phyloP scores from a whole-genome alignment of 2,797 vertebrate genomes.

The Anniella stebbinsi region DNA sequence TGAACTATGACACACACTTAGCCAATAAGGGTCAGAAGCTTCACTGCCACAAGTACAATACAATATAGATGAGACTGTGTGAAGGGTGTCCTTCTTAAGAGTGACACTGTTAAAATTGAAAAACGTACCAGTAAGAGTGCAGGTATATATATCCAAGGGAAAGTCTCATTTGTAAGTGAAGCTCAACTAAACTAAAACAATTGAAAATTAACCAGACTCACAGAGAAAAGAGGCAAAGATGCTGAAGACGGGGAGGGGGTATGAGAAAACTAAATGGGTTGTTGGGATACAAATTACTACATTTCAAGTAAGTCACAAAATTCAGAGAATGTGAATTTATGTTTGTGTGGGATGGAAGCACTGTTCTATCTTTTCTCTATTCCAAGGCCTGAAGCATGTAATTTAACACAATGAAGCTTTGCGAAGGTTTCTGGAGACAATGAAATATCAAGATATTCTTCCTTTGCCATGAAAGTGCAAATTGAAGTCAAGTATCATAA shows the following conservation, averaged over 20 bases:
- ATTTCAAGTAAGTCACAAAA: slow-evolving; percentile 19
- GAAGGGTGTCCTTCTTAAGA: neutral
- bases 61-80: neutral
- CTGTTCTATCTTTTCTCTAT: neutral
- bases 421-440: slow-evolving; percentile 19
- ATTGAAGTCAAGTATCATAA: slow-evolving; percentile 23
- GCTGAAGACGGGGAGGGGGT: neutral
- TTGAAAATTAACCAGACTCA: neutral
- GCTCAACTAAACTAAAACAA: neutral
- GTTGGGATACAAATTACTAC: neutral
- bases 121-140: neutral
- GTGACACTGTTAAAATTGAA: neutral
- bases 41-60: neutral
- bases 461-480: neutral
- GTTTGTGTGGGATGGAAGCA: neutral
- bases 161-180: neutral
- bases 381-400: neutral
- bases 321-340: neutral
- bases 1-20: neutral
- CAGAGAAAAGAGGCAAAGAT: neutral
- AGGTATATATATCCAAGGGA: neutral
- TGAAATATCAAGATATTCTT: slow-evolving; percentile 26
- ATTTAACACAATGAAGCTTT: slow-evolving; percentile 14
- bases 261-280: neutral
- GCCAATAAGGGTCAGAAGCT: neutral